Evolutionary conservation across 1,140 invertebrate genomes (phyloP).

Genomic region (Tigriopus japonicus): DNA sequence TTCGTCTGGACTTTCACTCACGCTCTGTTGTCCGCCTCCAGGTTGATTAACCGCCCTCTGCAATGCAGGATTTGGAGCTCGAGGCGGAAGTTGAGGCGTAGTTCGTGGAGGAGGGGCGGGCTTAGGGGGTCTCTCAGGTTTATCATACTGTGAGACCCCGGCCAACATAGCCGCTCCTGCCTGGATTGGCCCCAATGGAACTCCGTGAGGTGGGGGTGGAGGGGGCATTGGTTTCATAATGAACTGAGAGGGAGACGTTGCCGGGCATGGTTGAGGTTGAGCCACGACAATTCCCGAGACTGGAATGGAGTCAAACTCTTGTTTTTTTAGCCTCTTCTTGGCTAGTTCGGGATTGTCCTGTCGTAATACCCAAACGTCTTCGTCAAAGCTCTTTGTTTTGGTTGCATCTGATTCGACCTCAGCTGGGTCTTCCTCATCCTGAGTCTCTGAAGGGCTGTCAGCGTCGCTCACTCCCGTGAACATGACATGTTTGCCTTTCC

Average conservation of each 20-base stretch:
- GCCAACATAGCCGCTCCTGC: not conserved
- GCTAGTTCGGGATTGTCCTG: not conserved
- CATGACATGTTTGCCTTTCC: conserved; percentile 7
- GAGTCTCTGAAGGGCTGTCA: not conserved
- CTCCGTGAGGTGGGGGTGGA: not conserved
- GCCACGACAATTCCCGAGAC: conserved; percentile 7
- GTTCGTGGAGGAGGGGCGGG: not conserved
- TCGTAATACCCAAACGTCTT: not conserved
- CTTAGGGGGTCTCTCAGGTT: not conserved
- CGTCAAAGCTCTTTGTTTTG: too few species aligned
- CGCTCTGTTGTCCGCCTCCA: not conserved
- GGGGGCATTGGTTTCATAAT: too few species aligned
- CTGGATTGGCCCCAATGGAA: too few species aligned
- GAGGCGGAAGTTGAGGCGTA: not conserved
- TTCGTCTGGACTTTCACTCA: conserved; percentile 9
- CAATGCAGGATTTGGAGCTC: not conserved
- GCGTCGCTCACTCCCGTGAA: conserved; percentile 1
- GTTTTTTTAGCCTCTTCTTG: not conserved
- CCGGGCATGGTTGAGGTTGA: not conserved
- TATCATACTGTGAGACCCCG: not conserved
- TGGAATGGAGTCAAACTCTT: not conserved
- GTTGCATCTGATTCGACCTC: too few species aligned
- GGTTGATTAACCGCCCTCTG: not conserved
- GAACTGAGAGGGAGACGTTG: too few species aligned
- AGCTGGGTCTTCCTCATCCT: not conserved